A percentile compares a stretch with the other conserved stretches of the same genome.
Conservation (phyloP, 2,113 vertebrate genomes). For the Synodontis membranacea region DNA sequence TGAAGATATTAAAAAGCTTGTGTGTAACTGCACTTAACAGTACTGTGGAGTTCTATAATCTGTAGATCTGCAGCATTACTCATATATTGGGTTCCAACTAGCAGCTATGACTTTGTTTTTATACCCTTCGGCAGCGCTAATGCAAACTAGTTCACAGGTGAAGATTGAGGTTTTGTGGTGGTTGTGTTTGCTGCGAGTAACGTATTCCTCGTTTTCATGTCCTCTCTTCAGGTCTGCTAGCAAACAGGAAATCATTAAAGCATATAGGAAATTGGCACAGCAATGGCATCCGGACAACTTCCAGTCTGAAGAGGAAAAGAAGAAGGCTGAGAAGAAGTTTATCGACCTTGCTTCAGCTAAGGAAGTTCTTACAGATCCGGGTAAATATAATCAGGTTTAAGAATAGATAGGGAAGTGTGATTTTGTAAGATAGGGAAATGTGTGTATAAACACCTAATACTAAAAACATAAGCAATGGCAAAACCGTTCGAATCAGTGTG, state of each 20-base stretch:
- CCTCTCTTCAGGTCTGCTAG: conserved; percentile 66
- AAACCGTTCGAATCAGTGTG: not conserved
- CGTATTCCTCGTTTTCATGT: not conserved
- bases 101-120: not conserved
- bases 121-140: not conserved
- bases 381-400: conserved; percentile 54
- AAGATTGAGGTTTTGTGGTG: not conserved
- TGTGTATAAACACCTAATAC: not conserved
- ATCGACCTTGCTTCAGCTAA: conserved; percentile 83
- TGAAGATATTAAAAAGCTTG: not conserved
- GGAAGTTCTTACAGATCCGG: conserved; percentile 81
- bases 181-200: not conserved
- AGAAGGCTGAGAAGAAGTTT: conserved; percentile 80
- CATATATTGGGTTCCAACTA: not conserved
- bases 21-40: not conserved
- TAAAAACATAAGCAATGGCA: not conserved
- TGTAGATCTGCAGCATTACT: not conserved
- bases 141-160: not conserved
- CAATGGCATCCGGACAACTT: conserved; percentile 84
- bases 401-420: not conserved
- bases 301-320: conserved; percentile 77
- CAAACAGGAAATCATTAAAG: conserved; percentile 76
- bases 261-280: conserved; percentile 75
- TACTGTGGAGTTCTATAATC: not conserved
- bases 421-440: not conserved